Conservation (phyloP, 2,113 vertebrate genomes). For the Gobiocypris rarus region DNA sequence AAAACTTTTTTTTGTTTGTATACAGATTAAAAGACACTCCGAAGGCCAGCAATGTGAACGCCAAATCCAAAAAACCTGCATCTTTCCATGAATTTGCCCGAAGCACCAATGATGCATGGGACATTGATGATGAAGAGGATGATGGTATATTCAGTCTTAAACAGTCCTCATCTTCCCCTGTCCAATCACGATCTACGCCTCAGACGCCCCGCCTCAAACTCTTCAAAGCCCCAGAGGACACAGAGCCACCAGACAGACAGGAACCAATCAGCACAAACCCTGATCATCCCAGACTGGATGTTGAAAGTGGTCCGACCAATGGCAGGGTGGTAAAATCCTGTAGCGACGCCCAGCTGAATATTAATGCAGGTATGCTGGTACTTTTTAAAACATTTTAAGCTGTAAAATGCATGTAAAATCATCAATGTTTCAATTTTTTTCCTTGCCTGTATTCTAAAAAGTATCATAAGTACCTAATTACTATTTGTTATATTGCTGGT, state of each 20-base stretch:
- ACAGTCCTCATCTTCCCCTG: slow-evolving; percentile 45
- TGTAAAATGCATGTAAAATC: background rate
- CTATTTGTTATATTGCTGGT: background rate
- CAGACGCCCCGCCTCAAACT: slow-evolving; percentile 70
- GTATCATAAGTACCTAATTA: background rate
- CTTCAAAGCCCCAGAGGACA: slow-evolving; percentile 73
- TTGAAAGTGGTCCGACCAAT: slow-evolving; percentile 68
- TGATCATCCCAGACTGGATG: slow-evolving; percentile 71
- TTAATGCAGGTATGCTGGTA: slow-evolving; percentile 79
- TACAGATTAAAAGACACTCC: slow-evolving; percentile 87
- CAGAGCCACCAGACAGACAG: slow-evolving; percentile 72
- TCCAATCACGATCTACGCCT: slow-evolving; percentile 74
- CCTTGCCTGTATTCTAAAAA: background rate
- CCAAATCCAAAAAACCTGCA: slow-evolving; percentile 89
- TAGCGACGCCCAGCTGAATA: slow-evolving; percentile 85
- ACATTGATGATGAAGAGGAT: slow-evolving; percentile 91
- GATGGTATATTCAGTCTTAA: slow-evolving; percentile 68
- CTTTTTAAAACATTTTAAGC: background rate
- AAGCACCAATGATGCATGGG: slow-evolving; percentile 95
- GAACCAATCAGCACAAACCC: slow-evolving; percentile 72
- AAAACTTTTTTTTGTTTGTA: background rate
- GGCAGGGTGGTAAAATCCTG: slow-evolving; percentile 86
- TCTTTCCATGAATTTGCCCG: slow-evolving; percentile 94
- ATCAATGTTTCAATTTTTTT: background rate
- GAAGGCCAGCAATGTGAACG: slow-evolving; percentile 78